A percentile compares a stretch with the other conserved stretches of the same genome.
Conservation (phyloP, 2,888 invertebrate species). For the Cataglyphis cursor region DNA sequence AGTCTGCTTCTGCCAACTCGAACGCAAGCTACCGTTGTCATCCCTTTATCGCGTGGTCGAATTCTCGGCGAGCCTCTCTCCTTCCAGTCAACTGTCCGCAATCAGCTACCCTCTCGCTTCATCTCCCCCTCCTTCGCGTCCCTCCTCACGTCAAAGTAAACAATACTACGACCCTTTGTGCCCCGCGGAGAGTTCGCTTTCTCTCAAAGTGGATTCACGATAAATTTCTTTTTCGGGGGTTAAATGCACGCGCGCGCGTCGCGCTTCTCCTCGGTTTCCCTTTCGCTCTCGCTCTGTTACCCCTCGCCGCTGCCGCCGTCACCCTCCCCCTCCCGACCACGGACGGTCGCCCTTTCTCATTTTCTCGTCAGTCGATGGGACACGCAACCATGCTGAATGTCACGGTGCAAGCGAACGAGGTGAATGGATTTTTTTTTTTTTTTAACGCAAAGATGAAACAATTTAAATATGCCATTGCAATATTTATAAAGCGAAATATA, state of each 20-base stretch:
- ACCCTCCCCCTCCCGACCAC: constrained; percentile 1
- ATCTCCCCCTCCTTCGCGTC: neutral
- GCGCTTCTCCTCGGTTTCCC: constrained; percentile 52
- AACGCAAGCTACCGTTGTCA: constrained; percentile 64
- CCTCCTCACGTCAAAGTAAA: constrained; percentile 67
- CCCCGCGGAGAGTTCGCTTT: constrained; percentile 51
- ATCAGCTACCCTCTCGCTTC: constrained; percentile 9
- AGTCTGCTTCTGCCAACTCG: constrained; percentile 54
- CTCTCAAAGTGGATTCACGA: constrained; percentile 69
- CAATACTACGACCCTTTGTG: constrained; percentile 70
- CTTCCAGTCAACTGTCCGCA: constrained; percentile 43
- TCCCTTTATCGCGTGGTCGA: constrained; percentile 72
- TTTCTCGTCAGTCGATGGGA: constrained; percentile 50
- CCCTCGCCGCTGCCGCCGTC: constrained; percentile 17
- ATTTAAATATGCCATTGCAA: neutral
- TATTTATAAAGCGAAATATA: neutral
- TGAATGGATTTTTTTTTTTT: constrained; percentile 10
- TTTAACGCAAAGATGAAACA: neutral
- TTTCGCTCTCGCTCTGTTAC: constrained; percentile 42
- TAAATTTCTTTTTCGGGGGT: constrained; percentile 68
- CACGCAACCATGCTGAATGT: constrained; percentile 54
- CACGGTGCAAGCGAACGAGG: constrained; percentile 14
- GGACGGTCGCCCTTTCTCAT: constrained; percentile 54
- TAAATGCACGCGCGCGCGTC: constrained; percentile 64
- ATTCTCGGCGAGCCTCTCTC: constrained; percentile 64